Evolutionary conservation across 2,888 invertebrate species (phyloP).

Genomic region (Hypomecis atomaria): DNA sequence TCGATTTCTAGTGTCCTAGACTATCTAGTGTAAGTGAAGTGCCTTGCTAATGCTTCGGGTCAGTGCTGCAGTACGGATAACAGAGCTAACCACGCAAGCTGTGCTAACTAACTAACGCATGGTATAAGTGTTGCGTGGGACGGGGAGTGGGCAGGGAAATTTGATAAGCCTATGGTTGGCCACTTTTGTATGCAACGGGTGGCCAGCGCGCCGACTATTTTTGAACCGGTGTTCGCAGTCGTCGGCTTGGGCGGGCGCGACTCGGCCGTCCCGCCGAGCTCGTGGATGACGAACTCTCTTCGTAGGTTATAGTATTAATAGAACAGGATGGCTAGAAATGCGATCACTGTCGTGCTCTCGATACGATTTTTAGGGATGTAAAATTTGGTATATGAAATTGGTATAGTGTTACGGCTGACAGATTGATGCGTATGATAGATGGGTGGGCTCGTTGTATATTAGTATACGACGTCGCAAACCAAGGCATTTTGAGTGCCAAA

Average conservation of each 20-base stretch:
- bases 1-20: conserved; percentile 43
- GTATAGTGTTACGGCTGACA: background rate
- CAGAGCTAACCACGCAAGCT: conserved; percentile 51
- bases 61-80: conserved; percentile 53
- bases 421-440: background rate
- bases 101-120: conserved; percentile 82
- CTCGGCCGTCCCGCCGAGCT: conserved; percentile 38
- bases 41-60: conserved; percentile 62
- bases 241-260: conserved; percentile 49
- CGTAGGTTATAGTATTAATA: conserved; percentile 29
- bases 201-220: conserved; percentile 70
- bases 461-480: too few relatives aligned
- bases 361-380: conserved; percentile 7
- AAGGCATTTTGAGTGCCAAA: too few relatives aligned
- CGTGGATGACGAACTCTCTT: conserved; percentile 14
- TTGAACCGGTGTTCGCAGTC: conserved; percentile 66
- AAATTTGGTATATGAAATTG: background rate
- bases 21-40: conserved; percentile 74
- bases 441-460: too few relatives aligned
- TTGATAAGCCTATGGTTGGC: conserved; percentile 80
- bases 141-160: conserved; percentile 78
- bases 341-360: conserved; percentile 13
- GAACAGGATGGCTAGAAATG: conserved; percentile 24
- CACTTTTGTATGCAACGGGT: conserved; percentile 81
- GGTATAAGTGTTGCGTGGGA: conserved; percentile 66